Evolutionary conservation across 2,797 vertebrate genomes (phyloP).

Genomic region (Poeciliopsis gracilis): DNA sequence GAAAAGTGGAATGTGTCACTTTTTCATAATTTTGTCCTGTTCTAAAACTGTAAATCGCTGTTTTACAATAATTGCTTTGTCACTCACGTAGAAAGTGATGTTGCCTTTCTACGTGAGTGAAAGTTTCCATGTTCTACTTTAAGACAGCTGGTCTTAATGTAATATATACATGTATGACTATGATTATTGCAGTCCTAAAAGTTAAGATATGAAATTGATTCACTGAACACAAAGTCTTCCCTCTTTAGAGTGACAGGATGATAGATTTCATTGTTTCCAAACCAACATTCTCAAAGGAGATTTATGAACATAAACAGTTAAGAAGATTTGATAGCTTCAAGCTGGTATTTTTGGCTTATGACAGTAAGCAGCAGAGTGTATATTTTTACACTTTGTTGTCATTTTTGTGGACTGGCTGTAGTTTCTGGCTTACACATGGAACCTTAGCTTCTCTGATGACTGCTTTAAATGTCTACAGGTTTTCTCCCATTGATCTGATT

Average conservation of each 20-base stretch:
- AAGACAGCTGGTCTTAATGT: background rate
- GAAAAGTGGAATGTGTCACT: background rate
- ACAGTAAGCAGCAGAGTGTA: slow-evolving; percentile 14
- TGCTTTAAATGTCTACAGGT: slow-evolving; percentile 15
- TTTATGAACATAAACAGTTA: slow-evolving; percentile 49
- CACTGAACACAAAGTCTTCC: slow-evolving; percentile 4
- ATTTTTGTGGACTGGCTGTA: background rate
- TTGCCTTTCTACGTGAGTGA: background rate
- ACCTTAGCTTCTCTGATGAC: slow-evolving; percentile 6
- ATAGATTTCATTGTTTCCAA: slow-evolving; percentile 40
- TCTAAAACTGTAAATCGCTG: background rate
- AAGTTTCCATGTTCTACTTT: too few relatives aligned
- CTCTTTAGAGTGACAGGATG: slow-evolving; percentile 32
- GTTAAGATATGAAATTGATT: background rate
- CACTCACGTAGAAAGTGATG: background rate
- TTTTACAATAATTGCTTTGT: background rate
- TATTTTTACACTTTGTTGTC: slow-evolving; percentile 15
- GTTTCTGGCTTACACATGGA: slow-evolving; percentile 9
- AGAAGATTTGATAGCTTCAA: slow-evolving; percentile 17
- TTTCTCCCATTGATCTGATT: slow-evolving; percentile 7
- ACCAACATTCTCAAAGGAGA: slow-evolving; percentile 31
- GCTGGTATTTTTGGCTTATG: slow-evolving; percentile 25
- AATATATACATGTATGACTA: background rate
- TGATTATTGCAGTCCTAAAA: background rate
- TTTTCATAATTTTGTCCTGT: background rate